Conservation (phyloP, 1,140 invertebrate species). For the Cryptotermes secundus region DNA sequence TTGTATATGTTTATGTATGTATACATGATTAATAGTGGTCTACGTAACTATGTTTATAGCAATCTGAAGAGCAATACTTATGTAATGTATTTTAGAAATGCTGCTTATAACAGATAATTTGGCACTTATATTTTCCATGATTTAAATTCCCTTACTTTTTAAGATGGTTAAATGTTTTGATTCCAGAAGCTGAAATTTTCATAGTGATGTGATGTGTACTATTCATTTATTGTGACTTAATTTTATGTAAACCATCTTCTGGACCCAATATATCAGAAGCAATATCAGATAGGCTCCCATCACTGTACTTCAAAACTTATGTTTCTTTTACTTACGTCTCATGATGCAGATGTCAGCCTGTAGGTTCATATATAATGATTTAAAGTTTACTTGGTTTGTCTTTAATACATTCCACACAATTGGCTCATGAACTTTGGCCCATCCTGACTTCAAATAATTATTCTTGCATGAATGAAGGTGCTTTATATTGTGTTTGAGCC, state of each 20-base stretch:
- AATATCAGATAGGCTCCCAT: not conserved
- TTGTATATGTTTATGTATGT: slow-evolving; percentile 11
- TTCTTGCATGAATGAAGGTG: not conserved
- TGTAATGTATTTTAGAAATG: not conserved
- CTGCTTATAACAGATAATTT: not conserved
- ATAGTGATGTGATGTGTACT: not conserved
- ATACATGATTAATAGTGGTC: not conserved
- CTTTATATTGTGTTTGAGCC: not conserved
- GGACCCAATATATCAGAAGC: not conserved
- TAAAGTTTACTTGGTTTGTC: not conserved
- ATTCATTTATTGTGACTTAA: not conserved
- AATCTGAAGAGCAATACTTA: slow-evolving; percentile 14
- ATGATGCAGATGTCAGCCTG: not conserved
- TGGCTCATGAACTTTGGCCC: not conserved
- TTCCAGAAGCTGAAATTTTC: not conserved
- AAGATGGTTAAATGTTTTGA: not conserved
- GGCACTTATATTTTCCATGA: not conserved
- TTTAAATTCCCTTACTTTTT: not conserved
- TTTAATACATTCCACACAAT: not conserved
- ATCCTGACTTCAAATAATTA: not conserved
- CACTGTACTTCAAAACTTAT: not conserved
- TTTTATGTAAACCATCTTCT: not conserved
- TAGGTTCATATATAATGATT: not conserved
- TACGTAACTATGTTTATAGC: not conserved
- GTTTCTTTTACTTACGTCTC: not conserved